These are phyloP conservation scores for Pardalotus punctatus DNA, from an alignment of 2,113 vertebrate genomes.

Conservation along the genomic window DNA sequence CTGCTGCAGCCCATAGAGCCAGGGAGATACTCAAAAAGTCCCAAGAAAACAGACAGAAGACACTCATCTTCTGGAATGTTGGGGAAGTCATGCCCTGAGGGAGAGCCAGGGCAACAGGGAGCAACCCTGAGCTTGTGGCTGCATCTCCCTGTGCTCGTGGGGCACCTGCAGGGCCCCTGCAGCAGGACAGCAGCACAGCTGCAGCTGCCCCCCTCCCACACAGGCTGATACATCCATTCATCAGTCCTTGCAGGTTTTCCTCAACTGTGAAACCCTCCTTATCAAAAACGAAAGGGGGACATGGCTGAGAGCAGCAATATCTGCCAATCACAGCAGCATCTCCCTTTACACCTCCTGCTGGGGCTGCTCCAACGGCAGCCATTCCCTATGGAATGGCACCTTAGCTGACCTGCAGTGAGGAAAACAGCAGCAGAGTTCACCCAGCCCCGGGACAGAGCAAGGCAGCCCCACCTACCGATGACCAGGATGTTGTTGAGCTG, in stretches of 20 bases:
- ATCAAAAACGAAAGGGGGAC: background rate
- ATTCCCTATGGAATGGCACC: background rate
- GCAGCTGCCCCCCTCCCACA: background rate
- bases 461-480: conserved; percentile 79
- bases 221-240: background rate
- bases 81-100: background rate
- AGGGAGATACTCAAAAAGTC: background rate
- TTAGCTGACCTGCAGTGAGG: background rate
- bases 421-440: background rate
- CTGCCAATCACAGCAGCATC: background rate
- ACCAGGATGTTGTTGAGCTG: conserved; percentile 98
- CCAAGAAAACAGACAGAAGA: background rate
- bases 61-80: background rate
- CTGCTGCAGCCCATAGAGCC: background rate
- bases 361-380: background rate
- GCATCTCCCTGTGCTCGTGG: background rate
- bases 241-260: background rate
- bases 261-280: background rate
- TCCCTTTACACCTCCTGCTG: background rate
- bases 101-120: background rate
- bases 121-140: background rate
- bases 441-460: background rate
- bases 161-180: background rate
- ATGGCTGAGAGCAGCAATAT: background rate
- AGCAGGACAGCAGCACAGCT: background rate